Base-by-base conservation (phyloP, 2,888 invertebrate species). In the Mechanitis messenoides region DNA sequence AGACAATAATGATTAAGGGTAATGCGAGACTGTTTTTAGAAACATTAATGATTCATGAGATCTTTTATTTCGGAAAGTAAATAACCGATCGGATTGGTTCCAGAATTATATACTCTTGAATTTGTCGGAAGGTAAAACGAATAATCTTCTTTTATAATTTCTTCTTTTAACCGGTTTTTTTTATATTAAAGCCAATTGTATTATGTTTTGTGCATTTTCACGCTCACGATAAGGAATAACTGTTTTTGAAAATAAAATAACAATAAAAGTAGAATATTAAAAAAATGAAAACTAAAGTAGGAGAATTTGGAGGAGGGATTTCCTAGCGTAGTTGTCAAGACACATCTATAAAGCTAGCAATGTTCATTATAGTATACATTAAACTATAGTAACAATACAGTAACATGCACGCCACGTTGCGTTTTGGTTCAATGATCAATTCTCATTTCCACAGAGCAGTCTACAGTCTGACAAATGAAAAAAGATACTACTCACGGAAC, bases 311-410 rank as follows among this genome's bases (percentile, higher is more conserved):
- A 87, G 78, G 81, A 79, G 82, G 86, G 86, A 77, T 77, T 71
- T 73, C 87, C 87, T 88, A 84, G 78, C 83, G 84, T 76, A 68
- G 78, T 78, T 76, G 78, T 79, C 80, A 83, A 85, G 75, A 79
- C 83, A 85, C 87, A 89, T 87, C 89, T 88, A 89, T 75, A 82
- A 79, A 90, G 90, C 90, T 85, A 82, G 87, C 88, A 87, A 79
- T 81, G 80, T 77, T 81, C 73, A 69, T 77, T 73, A 79, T 76
- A 81, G 79, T 76, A 76, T 80, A 86, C 84, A 86, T 80, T 84
- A 83, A 83, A 79, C 86, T 88, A 87, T 80, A 83, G 75, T 86
- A 84, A 87, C 86, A 87, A 77, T 85, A 89, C 87, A 86, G 72
- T 79, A 80, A 85, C 89, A 89, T 89, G 89, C 89, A 88, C 84